A percentile compares a stretch with the other conserved stretches of the same genome.
Conservation (phyloP, 2,797 vertebrate species). For the Cuculus canorus region DNA sequence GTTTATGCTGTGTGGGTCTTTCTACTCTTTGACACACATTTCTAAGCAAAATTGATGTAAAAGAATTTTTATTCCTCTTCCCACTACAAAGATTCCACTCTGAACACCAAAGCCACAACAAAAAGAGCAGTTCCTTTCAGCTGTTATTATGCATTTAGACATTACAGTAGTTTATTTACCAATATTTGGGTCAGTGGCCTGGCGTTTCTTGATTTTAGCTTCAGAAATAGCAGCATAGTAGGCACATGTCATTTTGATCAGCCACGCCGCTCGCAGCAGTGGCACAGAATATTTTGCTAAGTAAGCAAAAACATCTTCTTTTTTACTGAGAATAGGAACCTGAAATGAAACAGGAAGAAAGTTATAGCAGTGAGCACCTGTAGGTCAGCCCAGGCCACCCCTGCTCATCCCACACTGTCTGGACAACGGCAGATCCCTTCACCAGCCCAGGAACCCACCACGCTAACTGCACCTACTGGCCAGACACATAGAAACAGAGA, state of each 20-base stretch:
- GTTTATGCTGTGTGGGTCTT: neutral
- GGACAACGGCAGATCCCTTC: neutral
- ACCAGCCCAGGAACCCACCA: neutral
- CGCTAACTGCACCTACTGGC: neutral
- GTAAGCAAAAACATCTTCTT: constrained; percentile 81
- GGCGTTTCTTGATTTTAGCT: constrained; percentile 83
- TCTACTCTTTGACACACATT: neutral
- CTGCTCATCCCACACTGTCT: neutral
- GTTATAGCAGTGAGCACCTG: neutral
- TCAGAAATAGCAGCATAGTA: constrained; percentile 81
- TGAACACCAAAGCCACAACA: neutral
- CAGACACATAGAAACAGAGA: neutral
- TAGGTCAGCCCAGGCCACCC: neutral
- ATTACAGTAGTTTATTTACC: constrained; percentile 63
- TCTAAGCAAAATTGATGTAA: neutral
- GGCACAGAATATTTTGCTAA: constrained; percentile 82
- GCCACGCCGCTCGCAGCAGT: constrained; percentile 77
- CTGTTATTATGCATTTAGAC: neutral
- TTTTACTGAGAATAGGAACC: constrained; percentile 83
- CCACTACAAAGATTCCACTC: neutral
- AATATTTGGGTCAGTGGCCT: constrained; percentile 77
- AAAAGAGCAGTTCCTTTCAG: neutral
- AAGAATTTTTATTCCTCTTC: neutral
- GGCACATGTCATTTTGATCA: constrained; percentile 83
- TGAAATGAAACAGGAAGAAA: constrained; percentile 19